phyloP scores from a whole-genome alignment of 2,113 vertebrate species.

The Colinus virginianus region DNA sequence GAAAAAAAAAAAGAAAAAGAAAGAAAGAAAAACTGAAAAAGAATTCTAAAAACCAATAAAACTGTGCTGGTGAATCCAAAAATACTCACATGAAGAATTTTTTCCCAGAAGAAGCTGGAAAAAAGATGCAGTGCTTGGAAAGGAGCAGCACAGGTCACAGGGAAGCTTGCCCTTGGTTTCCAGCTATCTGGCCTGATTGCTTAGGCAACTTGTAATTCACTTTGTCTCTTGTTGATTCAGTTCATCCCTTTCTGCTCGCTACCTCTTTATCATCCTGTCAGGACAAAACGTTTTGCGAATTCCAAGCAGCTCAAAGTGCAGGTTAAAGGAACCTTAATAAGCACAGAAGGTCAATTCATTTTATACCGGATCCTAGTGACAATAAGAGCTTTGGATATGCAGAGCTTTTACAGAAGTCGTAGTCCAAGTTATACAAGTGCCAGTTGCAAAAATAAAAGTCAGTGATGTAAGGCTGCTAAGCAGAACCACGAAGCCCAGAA shows the following conservation, averaged over 20 bases:
- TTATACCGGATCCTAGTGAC: neutral
- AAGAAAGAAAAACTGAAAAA: neutral
- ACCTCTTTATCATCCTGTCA: constrained; percentile 25
- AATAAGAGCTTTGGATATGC: neutral
- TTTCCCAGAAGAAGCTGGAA: neutral
- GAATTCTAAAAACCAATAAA: neutral
- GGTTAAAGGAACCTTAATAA: neutral
- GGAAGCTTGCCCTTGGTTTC: neutral
- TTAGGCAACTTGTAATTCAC: neutral
- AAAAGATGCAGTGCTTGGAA: neutral
- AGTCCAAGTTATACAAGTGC: neutral
- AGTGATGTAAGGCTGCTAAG: neutral
- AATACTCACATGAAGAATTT: neutral
- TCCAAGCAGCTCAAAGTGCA: neutral
- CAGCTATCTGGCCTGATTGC: neutral
- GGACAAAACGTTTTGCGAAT: neutral
- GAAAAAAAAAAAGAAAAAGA: neutral
- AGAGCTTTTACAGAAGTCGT: neutral
- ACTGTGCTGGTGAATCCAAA: neutral
- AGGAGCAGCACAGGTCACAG: neutral
- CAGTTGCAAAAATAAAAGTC: neutral
- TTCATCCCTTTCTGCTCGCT: neutral
- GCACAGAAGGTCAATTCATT: neutral
- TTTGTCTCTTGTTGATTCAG: neutral
- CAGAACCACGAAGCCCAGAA: neutral